phyloP scores from a whole-genome alignment of 2,797 vertebrate species.

The Pseudopleuronectes americanus region DNA sequence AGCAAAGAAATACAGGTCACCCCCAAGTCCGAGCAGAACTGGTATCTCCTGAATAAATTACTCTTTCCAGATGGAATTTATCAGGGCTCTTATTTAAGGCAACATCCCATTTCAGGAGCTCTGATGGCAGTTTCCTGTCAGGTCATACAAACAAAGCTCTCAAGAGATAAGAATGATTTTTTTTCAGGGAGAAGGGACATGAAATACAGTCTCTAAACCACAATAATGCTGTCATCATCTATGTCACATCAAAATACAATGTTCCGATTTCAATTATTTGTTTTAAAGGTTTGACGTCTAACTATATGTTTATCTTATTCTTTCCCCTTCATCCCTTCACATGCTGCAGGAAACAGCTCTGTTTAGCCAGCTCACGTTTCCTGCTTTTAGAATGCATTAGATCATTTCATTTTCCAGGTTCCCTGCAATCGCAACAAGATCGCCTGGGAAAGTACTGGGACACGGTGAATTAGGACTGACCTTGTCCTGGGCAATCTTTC shows the following conservation, averaged over 20 bases:
- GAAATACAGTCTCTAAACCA: conserved; percentile 8
- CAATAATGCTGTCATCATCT: background rate
- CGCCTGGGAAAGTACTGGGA: conserved; percentile 63
- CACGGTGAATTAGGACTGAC: conserved; percentile 78
- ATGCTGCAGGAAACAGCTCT: conserved; percentile 5
- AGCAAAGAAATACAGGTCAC: conserved; percentile 21
- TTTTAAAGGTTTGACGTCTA: background rate
- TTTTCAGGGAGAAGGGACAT: background rate
- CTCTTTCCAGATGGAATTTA: conserved; percentile 25
- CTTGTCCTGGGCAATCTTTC: conserved; percentile 82
- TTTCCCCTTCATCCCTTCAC: background rate
- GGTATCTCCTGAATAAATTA: conserved; percentile 39
- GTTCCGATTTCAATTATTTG: conserved; percentile 6
- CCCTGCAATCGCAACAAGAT: conserved; percentile 52
- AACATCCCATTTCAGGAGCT: conserved; percentile 35
- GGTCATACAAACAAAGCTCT: conserved; percentile 24
- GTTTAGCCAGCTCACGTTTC: conserved; percentile 39
- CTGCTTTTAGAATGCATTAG: conserved; percentile 24
- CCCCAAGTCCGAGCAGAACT: conserved; percentile 20
- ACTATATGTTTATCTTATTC: no score
- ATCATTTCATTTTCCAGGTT: conserved; percentile 46
- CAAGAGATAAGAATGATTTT: conserved; percentile 16
- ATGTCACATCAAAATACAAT: background rate
- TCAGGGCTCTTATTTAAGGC: conserved; percentile 42
- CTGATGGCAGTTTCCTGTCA: conserved; percentile 40